A percentile compares a stretch with the other conserved stretches of the same genome.
Conservation (phyloP, 2,888 invertebrate species). For the Axea sp. region DNA sequence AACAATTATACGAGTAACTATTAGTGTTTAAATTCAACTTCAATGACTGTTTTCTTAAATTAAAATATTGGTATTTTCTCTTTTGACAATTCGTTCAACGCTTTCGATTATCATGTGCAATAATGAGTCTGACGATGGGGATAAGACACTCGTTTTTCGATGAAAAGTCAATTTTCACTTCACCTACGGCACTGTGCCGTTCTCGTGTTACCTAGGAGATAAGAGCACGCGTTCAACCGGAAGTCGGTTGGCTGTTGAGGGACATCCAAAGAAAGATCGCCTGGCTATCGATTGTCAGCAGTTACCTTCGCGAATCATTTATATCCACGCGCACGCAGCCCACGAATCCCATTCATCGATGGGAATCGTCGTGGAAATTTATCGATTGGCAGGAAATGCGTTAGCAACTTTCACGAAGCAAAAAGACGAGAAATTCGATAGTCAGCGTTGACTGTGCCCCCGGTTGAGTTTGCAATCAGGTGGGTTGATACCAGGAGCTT, state of each 20-base stretch:
- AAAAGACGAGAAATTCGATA: slow-evolving; percentile 22
- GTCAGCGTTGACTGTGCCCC: slow-evolving; percentile 18
- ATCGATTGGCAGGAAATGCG: slow-evolving; percentile 30
- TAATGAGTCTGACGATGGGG: too few species aligned
- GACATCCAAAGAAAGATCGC: slow-evolving; percentile 45
- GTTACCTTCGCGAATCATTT: slow-evolving; percentile 51
- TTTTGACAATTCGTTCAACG: too few species aligned
- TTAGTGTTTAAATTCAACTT: too few species aligned
- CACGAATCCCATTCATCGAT: slow-evolving; percentile 47
- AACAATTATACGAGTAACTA: too few species aligned
- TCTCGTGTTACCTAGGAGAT: slow-evolving; percentile 51
- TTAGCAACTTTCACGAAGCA: slow-evolving; percentile 45
- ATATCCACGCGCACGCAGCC: slow-evolving; percentile 41
- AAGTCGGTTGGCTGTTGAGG: slow-evolving; percentile 43
- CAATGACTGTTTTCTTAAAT: too few species aligned
- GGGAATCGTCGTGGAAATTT: slow-evolving; percentile 43
- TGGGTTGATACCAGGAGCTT: slow-evolving; percentile 5
- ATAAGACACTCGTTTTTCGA: too few species aligned
- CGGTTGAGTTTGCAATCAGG: slow-evolving; percentile 7
- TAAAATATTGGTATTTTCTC: too few species aligned
- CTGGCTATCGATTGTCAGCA: slow-evolving; percentile 54
- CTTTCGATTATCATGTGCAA: too few species aligned
- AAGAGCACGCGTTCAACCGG: slow-evolving; percentile 46
- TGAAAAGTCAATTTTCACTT: slow-evolving; percentile 43
- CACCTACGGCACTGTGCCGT: slow-evolving; percentile 41